Evolutionary conservation across 2,888 invertebrate genomes (phyloP), one percentile per base, ranked within the genome.

Genomic region (Gymnosoma rotundatum): DNA sequence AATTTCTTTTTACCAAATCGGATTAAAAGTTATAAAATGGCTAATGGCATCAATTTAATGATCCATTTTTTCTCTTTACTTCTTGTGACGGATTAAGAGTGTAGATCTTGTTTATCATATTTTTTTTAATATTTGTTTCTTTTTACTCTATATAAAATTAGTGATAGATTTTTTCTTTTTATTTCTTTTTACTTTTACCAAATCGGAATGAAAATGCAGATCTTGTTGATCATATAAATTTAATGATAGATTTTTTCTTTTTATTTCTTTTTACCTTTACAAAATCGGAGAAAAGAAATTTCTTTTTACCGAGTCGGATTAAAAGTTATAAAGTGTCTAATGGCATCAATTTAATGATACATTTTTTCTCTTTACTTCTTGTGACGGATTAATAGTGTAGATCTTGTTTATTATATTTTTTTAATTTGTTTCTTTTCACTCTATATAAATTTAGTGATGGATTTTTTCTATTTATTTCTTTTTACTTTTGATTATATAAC

Each of bases 261-360:
- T 81, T 70, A 70, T 81, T 81, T 64, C 67, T 58, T 75, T 75
- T 82, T 81, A 80, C 81, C n/a, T n/a, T n/a, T n/a, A n/a, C n/a
- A n/a, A 25, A 25, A 25, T 25, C n/a, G n/a, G 25, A 25, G 1
- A 25, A 25, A 38, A 10, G 6, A n/a, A n/a, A n/a, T n/a, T n/a
- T n/a, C n/a, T n/a, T 67, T 67, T 74, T 74, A 45, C 56, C 20
- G 38, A 58, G 42, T 8, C 4, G 14, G 32, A 5, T 9, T 21
- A 7, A 21, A 45, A 2, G 14, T 32, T 1, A 4, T 12, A 25
- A 54, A 0, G 4, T 14, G 2, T 12, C 21, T 45, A 4, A 45
- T 14, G n/a, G n/a, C n/a, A n/a, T n/a, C n/a, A n/a, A n/a, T n/a
- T n/a, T n/a, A n/a, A n/a, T n/a, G n/a, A n/a, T n/a, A n/a, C n/a